These are phyloP conservation scores for Drosophila subpulchrella DNA, from an alignment of 1,140 invertebrate species.

Conservation along the genomic window DNA sequence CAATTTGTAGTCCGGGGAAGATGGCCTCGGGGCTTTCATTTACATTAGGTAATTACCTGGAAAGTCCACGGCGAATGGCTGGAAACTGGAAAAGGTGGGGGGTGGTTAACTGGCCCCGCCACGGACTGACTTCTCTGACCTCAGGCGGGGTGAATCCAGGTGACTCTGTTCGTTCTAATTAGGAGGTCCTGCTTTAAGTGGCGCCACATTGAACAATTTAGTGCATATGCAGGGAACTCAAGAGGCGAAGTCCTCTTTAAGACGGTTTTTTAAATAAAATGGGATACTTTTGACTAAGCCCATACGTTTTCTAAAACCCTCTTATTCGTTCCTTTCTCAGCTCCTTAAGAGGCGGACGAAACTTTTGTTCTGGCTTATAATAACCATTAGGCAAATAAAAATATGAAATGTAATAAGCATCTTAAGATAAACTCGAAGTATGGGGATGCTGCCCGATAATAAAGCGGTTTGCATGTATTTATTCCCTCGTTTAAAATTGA, in stretches of 20 bases:
- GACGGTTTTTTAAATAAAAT: too few relatives aligned
- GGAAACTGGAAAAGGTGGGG: background rate
- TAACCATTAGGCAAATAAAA: too few relatives aligned
- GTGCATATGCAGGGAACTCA: background rate
- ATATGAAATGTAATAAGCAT: background rate
- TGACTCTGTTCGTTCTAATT: constrained; percentile 2
- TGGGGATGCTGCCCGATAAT: background rate
- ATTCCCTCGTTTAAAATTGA: constrained; percentile 5
- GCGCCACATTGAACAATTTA: background rate
- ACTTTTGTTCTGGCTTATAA: too few relatives aligned
- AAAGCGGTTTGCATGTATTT: background rate
- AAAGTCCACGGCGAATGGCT: constrained; percentile 22
- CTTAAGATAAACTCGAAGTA: background rate
- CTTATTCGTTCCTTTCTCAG: too few relatives aligned
- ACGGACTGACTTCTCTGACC: background rate
- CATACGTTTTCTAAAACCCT: too few relatives aligned
- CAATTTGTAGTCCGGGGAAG: constrained; percentile 57
- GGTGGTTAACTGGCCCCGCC: background rate
- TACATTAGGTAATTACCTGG: constrained; percentile 76
- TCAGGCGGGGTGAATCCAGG: background rate
- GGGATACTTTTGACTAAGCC: too few relatives aligned
- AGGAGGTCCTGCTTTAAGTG: constrained; percentile 6
- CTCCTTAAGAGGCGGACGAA: too few relatives aligned
- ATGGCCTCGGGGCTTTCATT: constrained; percentile 51
- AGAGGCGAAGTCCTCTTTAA: too few relatives aligned